Base-by-base conservation (phyloP, 2,888 invertebrate species). In the Strigamia crassipes region DNA sequence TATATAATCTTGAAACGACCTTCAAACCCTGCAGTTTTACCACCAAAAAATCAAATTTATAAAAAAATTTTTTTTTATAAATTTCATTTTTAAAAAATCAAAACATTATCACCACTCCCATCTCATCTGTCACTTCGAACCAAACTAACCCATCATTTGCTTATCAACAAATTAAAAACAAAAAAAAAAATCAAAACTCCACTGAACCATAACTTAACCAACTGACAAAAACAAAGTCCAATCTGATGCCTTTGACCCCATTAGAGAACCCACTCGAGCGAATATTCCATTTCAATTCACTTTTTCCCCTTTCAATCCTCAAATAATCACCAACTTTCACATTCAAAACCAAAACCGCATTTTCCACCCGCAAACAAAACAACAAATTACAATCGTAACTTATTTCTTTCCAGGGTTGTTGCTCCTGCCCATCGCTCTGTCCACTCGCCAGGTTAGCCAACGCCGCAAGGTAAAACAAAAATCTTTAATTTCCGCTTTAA, bases 391-490 rank as follows among this genome's bases (percentile, higher is more conserved):
- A 51, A 18, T 18, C 18, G 0, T 0, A 23, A 61, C 10, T 61
- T 61, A 18, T 61, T 23, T 38, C 38, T 4, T 23, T 18, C 8
- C 21, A 61, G 61, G 61, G 61, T 61, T 61, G 21, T 61, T 61
- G 61, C 61, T 61, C 61, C 12, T 61, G 21, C 61, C 61, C 61
- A 61, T 61, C 61, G 61, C 61, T 61, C 61, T 61, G 61, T 61
- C 61, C 61, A 61, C 2, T 61, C 61, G 61, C 12, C 61, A 61
- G 61, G 23, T 61, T 61, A 61, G 61, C 61, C 61, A 61, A 21
- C 61, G 61, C 61, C 61, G 61, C 61, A 61, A 61, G 61, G 61
- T 61, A 21, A 61, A 61, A 9, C 13, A 61, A 1, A 61, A 1
- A 61, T 4, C 1, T 6, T 38, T 6, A 38, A 38, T 61, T 61